Evolutionary conservation across 2,113 vertebrate genomes (phyloP).

Genomic region (Hepsetus odoe): DNA sequence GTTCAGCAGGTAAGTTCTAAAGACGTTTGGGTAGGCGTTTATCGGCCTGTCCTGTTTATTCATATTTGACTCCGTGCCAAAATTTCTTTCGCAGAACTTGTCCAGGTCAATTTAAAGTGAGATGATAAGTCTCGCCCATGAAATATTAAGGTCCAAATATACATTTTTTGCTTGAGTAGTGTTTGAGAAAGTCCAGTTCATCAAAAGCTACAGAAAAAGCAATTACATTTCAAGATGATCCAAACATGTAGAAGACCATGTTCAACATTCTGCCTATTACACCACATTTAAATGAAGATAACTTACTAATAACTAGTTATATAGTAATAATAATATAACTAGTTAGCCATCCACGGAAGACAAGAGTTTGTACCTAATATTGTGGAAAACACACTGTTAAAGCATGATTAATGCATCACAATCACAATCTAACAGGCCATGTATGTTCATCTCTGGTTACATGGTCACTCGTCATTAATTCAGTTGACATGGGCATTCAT

Average conservation of each 20-base stretch:
- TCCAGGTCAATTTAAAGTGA: constrained; percentile 4
- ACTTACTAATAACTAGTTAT: neutral
- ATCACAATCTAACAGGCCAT: too few species aligned
- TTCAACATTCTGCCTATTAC: neutral
- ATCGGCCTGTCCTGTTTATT: neutral
- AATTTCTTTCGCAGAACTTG: neutral
- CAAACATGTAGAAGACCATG: neutral
- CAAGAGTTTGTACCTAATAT: neutral
- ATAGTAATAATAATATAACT: neutral
- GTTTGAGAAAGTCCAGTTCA: neutral
- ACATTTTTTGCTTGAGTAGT: neutral
- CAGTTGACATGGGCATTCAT: too few species aligned
- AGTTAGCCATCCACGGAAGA: neutral
- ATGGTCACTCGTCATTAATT: too few species aligned
- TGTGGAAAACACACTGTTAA: neutral
- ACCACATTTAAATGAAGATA: neutral
- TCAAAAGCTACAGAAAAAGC: neutral
- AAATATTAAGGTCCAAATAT: constrained; percentile 3
- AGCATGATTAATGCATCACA: neutral
- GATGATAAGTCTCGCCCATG: neutral
- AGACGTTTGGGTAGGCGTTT: constrained; percentile 8
- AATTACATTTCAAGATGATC: too few species aligned
- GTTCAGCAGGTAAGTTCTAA: constrained; percentile 2
- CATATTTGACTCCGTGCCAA: constrained; percentile 23
- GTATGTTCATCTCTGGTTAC: too few species aligned